Evolutionary conservation across 2,888 invertebrate species (phyloP), one percentile per base, ranked within the genome.

Genomic region (Drosophila aldrichi): DNA sequence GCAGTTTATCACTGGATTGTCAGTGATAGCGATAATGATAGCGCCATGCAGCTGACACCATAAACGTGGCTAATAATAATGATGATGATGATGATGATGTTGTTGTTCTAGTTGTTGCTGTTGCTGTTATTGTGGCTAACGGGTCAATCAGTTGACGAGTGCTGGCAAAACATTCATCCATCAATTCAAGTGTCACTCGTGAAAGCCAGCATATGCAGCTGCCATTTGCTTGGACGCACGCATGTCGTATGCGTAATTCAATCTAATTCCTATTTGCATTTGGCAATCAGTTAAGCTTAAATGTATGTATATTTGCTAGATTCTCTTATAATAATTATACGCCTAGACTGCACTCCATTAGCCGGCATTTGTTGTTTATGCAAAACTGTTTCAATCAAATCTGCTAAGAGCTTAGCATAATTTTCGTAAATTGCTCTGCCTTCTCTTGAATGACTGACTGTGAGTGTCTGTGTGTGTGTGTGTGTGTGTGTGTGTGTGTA

Each of bases 1-100:
- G 77, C 85, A 82, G 79, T 75, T 85, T 83, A 81, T 81, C 77
- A 81, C 72, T 66, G 62, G 52, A 68, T 70, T 81, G 81, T 71
- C 63, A 70, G 46, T 68, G 72, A 61, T 54, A 46, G 70, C 54
- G 55, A 82, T 79, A 75, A 78, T 71, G 73, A 44, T 57, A 57
- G 56, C 41, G 65, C 52, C 56, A 65, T 65, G 69, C 76, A 66
- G 67, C 67, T 69, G 36, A 12, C 54, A 6, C 43, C 44, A 61
- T 40, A 43, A 70, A 54, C 22, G 52, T 56, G 54, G 65, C 52
- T 63, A 63, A 81, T 74, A 63, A 69, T 61, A 54, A 61, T 71
- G 75, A 32, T 55, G 32, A 29, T 41, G 41, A 18, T 55, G 20
- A 3, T 41, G 41, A 18, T 55, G 32, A 3, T n/a, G 36, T 3